These are phyloP conservation scores for Lagria hirta DNA, from an alignment of 2,888 invertebrate species.

Conservation along the genomic window DNA sequence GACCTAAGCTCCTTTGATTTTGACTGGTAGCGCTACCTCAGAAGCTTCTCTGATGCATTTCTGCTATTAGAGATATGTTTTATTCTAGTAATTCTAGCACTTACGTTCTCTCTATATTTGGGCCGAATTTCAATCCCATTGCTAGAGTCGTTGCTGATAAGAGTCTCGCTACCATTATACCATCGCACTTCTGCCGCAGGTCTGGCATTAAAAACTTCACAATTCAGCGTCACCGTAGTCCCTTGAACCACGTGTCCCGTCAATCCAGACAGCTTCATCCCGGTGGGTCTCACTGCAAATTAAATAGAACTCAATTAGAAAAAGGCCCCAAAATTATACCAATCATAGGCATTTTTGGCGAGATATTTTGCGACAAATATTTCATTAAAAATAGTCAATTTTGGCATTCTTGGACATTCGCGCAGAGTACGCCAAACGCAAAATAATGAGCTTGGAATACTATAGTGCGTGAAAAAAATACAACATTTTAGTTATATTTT, in stretches of 20 bases:
- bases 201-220: slow-evolving; percentile 75
- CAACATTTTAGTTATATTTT: no score
- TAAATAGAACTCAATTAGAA: slow-evolving; percentile 27
- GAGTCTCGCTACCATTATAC: slow-evolving; percentile 72
- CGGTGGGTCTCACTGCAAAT: slow-evolving; percentile 76
- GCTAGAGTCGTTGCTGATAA: slow-evolving; percentile 33
- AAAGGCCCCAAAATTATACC: no score
- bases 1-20: no score
- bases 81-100: slow-evolving; percentile 19
- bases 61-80: no score
- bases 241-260: slow-evolving; percentile 80
- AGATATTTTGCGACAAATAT: no score
- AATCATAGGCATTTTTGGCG: no score
- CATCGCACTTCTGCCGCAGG: slow-evolving; percentile 83
- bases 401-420: no score
- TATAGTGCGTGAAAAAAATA: no score
- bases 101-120: slow-evolving; percentile 36
- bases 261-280: slow-evolving; percentile 74
- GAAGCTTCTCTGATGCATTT: background rate
- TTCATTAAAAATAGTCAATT: no score
- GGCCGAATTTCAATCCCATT: slow-evolving; percentile 26
- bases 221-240: slow-evolving; percentile 75
- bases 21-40: background rate
- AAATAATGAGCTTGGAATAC: no score
- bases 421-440: no score